Evolutionary conservation across 2,888 invertebrate genomes (phyloP).

Genomic region (Pyrrhia umbra): DNA sequence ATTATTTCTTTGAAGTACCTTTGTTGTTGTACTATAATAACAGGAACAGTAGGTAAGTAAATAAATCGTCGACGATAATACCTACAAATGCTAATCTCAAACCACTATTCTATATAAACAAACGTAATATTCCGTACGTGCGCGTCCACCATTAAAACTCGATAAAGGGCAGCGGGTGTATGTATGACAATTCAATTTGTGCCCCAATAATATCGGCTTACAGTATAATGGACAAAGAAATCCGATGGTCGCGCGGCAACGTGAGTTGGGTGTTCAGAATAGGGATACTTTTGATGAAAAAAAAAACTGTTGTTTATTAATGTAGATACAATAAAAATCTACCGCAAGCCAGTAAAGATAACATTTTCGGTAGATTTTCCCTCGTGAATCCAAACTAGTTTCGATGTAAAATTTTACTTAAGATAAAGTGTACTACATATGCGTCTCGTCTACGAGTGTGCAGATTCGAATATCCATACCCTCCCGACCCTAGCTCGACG

Average conservation of each 20-base stretch:
- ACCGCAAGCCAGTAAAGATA: too few relatives aligned
- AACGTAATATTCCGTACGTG: slow-evolving; percentile 69
- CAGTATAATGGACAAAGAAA: slow-evolving; percentile 86
- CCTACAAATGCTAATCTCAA: slow-evolving; percentile 8
- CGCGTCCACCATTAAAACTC: slow-evolving; percentile 81
- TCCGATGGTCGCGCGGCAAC: slow-evolving; percentile 75
- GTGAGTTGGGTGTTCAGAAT: slow-evolving; percentile 67
- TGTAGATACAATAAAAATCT: too few relatives aligned
- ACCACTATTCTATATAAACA: slow-evolving; percentile 45
- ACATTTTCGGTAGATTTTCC: too few relatives aligned
- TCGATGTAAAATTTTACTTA: too few relatives aligned
- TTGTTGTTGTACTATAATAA: too few relatives aligned
- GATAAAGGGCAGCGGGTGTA: slow-evolving; percentile 65
- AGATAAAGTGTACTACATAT: too few relatives aligned
- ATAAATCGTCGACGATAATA: neutral
- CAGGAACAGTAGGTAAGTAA: neutral
- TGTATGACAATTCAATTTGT: slow-evolving; percentile 88
- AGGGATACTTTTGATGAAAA: slow-evolving; percentile 13
- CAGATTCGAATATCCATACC: too few relatives aligned
- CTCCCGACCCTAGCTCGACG: too few relatives aligned
- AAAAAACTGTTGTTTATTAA: neutral
- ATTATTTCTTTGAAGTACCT: too few relatives aligned
- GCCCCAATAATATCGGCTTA: slow-evolving; percentile 87
- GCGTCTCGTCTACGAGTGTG: too few relatives aligned
- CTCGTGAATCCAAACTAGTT: too few relatives aligned